Evolutionary conservation across 2,888 invertebrate species (phyloP).

Genomic region (Horisme vitalbata): DNA sequence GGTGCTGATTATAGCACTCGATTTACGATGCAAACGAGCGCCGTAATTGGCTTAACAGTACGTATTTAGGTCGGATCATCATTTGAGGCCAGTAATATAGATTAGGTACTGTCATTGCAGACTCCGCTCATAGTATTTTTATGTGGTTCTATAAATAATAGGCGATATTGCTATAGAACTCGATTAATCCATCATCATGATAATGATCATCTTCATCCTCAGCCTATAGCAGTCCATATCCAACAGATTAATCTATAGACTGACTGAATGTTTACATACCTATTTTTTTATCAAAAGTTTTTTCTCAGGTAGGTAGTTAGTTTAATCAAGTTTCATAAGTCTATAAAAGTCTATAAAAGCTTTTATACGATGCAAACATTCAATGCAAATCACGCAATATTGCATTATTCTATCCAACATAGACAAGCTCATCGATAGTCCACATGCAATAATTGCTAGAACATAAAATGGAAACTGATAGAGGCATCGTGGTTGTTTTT

Average conservation of each 20-base stretch:
- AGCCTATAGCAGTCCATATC: too few relatives aligned
- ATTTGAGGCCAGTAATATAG: constrained; percentile 5
- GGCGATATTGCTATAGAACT: too few relatives aligned
- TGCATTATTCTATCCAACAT: constrained; percentile 6
- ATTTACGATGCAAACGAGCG: constrained; percentile 53
- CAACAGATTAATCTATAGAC: too few relatives aligned
- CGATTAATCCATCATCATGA: too few relatives aligned
- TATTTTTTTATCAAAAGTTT: too few relatives aligned
- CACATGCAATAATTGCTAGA: constrained; percentile 1
- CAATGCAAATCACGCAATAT: not conserved
- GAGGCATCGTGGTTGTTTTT: constrained; percentile 1
- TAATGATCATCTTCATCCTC: too few relatives aligned
- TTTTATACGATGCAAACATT: not conserved
- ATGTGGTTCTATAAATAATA: not conserved
- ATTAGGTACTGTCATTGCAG: constrained; percentile 15
- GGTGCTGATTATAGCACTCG: constrained; percentile 57
- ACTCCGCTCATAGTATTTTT: constrained; percentile 1
- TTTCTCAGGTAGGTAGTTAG: too few relatives aligned
- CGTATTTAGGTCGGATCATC: constrained; percentile 41
- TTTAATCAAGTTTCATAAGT: too few relatives aligned
- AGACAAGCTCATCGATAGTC: not conserved
- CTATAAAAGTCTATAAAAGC: constrained; percentile 6
- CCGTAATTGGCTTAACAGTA: constrained; percentile 59
- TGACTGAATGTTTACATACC: too few relatives aligned
- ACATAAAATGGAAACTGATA: not conserved